These are phyloP conservation scores for Bovichtus diacanthus DNA, from an alignment of 2,797 vertebrate genomes.

Conservation along the genomic window DNA sequence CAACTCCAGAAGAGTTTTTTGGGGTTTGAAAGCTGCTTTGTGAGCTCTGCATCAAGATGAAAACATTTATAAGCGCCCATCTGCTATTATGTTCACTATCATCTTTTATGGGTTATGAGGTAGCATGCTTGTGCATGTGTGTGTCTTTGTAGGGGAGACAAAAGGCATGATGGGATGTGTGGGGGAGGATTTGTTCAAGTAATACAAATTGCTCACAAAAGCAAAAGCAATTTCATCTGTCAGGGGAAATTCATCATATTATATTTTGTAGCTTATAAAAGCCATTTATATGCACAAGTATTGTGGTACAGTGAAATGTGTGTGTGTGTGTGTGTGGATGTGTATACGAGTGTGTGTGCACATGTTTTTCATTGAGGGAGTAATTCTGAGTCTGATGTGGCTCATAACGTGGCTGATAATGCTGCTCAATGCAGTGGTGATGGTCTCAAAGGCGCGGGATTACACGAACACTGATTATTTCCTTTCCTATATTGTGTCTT, in stretches of 20 bases:
- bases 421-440: background rate
- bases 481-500: slow-evolving; percentile 26
- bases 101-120: slow-evolving; percentile 58
- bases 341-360: background rate
- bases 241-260: slow-evolving; percentile 68
- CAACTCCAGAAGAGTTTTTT: slow-evolving; percentile 39
- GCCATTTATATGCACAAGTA: slow-evolving; percentile 54
- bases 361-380: slow-evolving; percentile 15
- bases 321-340: slow-evolving; percentile 12
- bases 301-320: background rate
- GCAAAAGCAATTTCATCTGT: slow-evolving; percentile 75
- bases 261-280: slow-evolving; percentile 63
- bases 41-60: slow-evolving; percentile 52
- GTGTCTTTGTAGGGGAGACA: slow-evolving; percentile 35
- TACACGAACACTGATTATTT: slow-evolving; percentile 37
- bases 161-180: slow-evolving; percentile 53
- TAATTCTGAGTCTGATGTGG: slow-evolving; percentile 31
- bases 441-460: slow-evolving; percentile 34
- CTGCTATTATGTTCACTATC: slow-evolving; percentile 70
- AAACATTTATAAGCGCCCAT: slow-evolving; percentile 55
- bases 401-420: slow-evolving; percentile 47
- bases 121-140: slow-evolving; percentile 57
- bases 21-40: slow-evolving; percentile 54
- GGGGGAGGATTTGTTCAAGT: slow-evolving; percentile 48
- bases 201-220: slow-evolving; percentile 66